Conservation (phyloP, 2,888 invertebrate genomes). For the Rhamnusium bicolor region DNA sequence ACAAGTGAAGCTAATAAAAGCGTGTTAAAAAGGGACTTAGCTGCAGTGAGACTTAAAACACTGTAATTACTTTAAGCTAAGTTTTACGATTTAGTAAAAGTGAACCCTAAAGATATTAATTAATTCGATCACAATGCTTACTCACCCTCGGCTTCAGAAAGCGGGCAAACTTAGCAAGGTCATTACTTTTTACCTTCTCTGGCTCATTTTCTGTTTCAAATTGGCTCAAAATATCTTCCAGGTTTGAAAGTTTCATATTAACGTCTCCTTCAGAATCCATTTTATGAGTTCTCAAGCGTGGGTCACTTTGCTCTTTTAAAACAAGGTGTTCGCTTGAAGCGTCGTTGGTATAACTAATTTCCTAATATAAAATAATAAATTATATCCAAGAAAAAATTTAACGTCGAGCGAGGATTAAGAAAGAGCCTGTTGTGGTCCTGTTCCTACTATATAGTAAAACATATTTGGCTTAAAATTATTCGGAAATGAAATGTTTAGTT, state of each 20-base stretch:
- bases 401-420: too few species aligned
- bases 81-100: too few species aligned
- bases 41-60: too few species aligned
- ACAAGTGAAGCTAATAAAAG: too few species aligned
- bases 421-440: too few species aligned
- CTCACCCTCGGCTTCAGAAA: slow-evolving; percentile 56
- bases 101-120: too few species aligned
- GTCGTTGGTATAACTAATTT: not conserved
- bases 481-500: too few species aligned
- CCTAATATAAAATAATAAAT: not conserved
- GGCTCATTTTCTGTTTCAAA: slow-evolving; percentile 41
- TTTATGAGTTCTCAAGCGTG: slow-evolving; percentile 24
- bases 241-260: slow-evolving; percentile 40
- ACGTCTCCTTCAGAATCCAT: slow-evolving; percentile 54
- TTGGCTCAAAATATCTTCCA: slow-evolving; percentile 48
- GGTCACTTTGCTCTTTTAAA: not conserved
- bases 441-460: too few species aligned
- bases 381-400: not conserved
- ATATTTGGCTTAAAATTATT: too few species aligned
- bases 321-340: not conserved
- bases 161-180: slow-evolving; percentile 54
- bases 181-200: slow-evolving; percentile 37
- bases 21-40: too few species aligned
- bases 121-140: not conserved
- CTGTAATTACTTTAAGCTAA: too few species aligned